Conservation (phyloP, 2,888 invertebrate species). For the Hyppa rectilinea region DNA sequence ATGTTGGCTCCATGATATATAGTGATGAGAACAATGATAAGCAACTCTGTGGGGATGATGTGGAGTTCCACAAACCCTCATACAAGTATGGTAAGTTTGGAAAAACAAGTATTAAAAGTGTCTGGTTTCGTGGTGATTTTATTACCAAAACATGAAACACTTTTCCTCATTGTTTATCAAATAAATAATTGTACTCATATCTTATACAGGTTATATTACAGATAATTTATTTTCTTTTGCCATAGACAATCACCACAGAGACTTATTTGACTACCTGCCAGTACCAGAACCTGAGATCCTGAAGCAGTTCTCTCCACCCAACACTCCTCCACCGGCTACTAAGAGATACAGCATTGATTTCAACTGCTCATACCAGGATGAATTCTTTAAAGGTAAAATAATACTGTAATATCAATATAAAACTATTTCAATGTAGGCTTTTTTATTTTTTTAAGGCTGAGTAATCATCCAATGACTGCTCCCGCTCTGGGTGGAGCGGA, state of each 20-base stretch:
- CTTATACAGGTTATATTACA: not conserved
- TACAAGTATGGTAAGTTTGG: slow-evolving; percentile 77
- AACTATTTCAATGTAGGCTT: not conserved
- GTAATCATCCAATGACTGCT: too few species aligned
- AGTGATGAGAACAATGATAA: slow-evolving; percentile 75
- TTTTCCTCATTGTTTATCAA: not conserved
- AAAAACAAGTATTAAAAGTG: not conserved
- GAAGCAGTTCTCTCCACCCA: slow-evolving; percentile 73
- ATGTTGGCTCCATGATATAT: slow-evolving; percentile 82
- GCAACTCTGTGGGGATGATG: slow-evolving; percentile 73
- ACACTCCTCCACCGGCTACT: slow-evolving; percentile 76
- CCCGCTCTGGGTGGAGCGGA: too few species aligned
- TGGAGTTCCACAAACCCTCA: slow-evolving; percentile 82
- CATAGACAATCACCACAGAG: slow-evolving; percentile 79
- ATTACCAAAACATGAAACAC: not conserved
- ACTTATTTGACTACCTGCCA: slow-evolving; percentile 79
- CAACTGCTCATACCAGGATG: slow-evolving; percentile 82
- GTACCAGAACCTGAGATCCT: slow-evolving; percentile 70
- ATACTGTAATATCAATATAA: not conserved
- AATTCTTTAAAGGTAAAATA: slow-evolving; percentile 82
- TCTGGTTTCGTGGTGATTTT: not conserved
- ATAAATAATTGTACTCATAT: not conserved
- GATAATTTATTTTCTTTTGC: not conserved
- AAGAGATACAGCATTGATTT: slow-evolving; percentile 75
- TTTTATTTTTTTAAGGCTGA: too few species aligned